Evolutionary conservation across 2,888 invertebrate species (phyloP).

Genomic region (Protophormia terraenovae): DNA sequence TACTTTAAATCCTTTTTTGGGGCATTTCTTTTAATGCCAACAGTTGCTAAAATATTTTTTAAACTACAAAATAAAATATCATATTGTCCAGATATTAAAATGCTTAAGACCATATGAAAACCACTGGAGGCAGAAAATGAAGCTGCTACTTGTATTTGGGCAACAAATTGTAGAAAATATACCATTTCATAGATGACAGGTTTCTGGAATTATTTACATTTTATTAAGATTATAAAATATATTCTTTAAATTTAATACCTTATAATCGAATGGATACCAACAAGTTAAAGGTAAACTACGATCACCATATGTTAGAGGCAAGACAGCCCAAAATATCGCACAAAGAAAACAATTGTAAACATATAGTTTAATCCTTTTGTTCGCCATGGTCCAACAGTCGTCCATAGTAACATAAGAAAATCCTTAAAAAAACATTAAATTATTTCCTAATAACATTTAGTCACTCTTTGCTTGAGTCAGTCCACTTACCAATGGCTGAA

Average conservation of each 20-base stretch:
- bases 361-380: constrained; percentile 71
- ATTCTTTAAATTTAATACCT: constrained; percentile 61
- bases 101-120: constrained; percentile 76
- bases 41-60: constrained; percentile 76
- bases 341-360: constrained; percentile 70
- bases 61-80: constrained; percentile 76
- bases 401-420: constrained; percentile 74
- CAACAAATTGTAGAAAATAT: constrained; percentile 77
- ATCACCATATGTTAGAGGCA: constrained; percentile 73
- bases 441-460: too few species aligned
- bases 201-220: constrained; percentile 66
- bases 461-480: neutral
- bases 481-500: constrained; percentile 70
- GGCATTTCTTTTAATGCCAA: constrained; percentile 71
- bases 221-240: too few species aligned
- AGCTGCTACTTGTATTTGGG: constrained; percentile 77
- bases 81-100: constrained; percentile 77
- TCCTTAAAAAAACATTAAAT: too few species aligned
- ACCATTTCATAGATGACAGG: constrained; percentile 73
- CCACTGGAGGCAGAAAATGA: constrained; percentile 75
- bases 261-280: constrained; percentile 78
- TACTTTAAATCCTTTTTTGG: constrained; percentile 69
- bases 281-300: constrained; percentile 74
- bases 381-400: constrained; percentile 68
- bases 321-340: constrained; percentile 70